These are phyloP conservation scores for Python bivittatus DNA, from an alignment of 2,113 vertebrate genomes.

Conservation along the genomic window DNA sequence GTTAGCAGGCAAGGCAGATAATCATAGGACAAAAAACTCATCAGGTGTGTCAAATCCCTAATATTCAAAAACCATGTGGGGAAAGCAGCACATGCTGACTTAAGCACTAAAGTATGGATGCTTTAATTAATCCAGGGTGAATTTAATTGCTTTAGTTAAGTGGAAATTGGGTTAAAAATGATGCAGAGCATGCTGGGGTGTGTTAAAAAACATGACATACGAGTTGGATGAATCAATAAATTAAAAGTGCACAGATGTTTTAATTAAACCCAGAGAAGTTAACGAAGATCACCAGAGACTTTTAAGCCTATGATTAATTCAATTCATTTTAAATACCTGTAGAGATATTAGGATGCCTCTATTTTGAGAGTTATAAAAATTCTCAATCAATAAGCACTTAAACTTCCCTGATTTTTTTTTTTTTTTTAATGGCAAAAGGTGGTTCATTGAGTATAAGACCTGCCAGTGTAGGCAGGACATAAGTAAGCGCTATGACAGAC, in stretches of 20 bases:
- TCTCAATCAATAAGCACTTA: constrained; percentile 78
- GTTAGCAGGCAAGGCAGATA: constrained; percentile 66
- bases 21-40: constrained; percentile 77
- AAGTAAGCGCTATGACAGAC: background rate
- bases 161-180: constrained; percentile 86
- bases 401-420: constrained; percentile 58
- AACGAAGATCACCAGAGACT: constrained; percentile 82
- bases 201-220: constrained; percentile 88
- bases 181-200: constrained; percentile 84
- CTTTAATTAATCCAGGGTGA: constrained; percentile 87
- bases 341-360: constrained; percentile 77
- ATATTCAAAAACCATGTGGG: constrained; percentile 81
- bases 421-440: constrained; percentile 49
- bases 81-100: constrained; percentile 80
- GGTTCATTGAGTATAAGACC: background rate
- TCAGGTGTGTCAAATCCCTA: constrained; percentile 85
- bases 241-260: constrained; percentile 89
- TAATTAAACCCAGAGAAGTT: constrained; percentile 87
- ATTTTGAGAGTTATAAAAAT: constrained; percentile 77
- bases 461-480: background rate
- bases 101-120: constrained; percentile 82
- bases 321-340: constrained; percentile 87
- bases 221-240: constrained; percentile 85
- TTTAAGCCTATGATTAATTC: constrained; percentile 88
- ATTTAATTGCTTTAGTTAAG: constrained; percentile 89